Evolutionary conservation across 2,797 vertebrate genomes (phyloP), one percentile per base, ranked within the genome.

Genomic region (Xyrichtys novacula): DNA sequence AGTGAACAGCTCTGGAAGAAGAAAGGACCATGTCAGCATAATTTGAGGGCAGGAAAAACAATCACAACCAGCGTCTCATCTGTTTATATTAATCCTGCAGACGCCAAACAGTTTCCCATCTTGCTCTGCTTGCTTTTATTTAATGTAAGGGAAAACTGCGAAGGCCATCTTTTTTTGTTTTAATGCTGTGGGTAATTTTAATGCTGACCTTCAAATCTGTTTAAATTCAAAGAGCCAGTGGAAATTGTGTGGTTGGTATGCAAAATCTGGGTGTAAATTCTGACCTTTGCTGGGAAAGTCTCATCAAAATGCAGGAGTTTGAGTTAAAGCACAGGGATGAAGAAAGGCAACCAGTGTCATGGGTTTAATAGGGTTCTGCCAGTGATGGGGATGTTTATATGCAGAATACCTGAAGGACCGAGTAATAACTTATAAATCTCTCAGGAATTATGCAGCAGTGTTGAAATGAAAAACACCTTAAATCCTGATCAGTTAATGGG

Each of bases 21-120:
- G 76, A 79, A 75, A 68, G 11, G 62, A 66, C 43, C 43, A 64
- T 85, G 87, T 93, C 90, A 91, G 92, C 89, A 90, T 86, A 91
- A 89, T 89, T 89, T 89, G 70, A 81, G 83, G 81, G 80, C 80
- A 90, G 88, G 88, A 88, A 88, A 91, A 92, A 91, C 86, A 91
- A 88, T 88, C 86, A 84, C 83, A 88, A 87, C 76, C 85, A 88
- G 84, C 85, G 87, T 86, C 83, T 86, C 72, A 36, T 78, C 80
- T 90, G 90, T 92, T 91, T 91, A 88, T 90, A 91, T 89, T 89
- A 90, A 91, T 92, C 88, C 88, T 90, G 83, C 84, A 85, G 85
- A 90, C 67, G 82, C 85, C 87, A 91, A 92, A 91, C 89, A 89
- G 68, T 90, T 91, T 90, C 89, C 87, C 81, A 86, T 91, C 84